A percentile compares a stretch with the other conserved stretches of the same genome.
phyloP scores from a whole-genome alignment of 2,888 invertebrate genomes.

The Pterostichus madidus region DNA sequence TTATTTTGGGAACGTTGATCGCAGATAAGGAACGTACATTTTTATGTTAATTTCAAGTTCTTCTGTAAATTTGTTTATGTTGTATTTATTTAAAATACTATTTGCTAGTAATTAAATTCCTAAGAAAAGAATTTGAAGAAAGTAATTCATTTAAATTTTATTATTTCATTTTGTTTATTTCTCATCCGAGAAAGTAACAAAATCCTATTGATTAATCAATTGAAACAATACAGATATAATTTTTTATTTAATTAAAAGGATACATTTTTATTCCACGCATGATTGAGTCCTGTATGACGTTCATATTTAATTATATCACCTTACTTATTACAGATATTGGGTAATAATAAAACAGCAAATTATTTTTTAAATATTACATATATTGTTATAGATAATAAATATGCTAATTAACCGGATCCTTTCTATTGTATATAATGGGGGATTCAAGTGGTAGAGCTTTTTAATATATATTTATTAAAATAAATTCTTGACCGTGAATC shows the following conservation, averaged over 20 bases:
- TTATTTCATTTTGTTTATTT: background rate
- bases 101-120: too few relatives aligned
- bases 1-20: too few relatives aligned
- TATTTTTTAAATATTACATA: background rate
- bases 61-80: too few relatives aligned
- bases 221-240: background rate
- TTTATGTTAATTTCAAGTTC: too few relatives aligned
- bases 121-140: background rate
- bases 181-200: background rate
- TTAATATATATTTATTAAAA: too few relatives aligned
- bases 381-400: background rate
- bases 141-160: background rate
- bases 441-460: too few relatives aligned
- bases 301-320: background rate
- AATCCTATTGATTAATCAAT: background rate
- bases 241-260: background rate
- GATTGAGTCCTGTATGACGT: background rate
- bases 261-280: background rate
- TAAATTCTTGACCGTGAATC: too few relatives aligned
- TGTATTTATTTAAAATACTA: too few relatives aligned
- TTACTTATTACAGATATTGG: background rate
- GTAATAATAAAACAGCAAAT: background rate
- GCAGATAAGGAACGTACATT: too few relatives aligned
- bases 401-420: conserved; percentile 11
- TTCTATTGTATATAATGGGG: conserved; percentile 1